Evolutionary conservation across 2,888 invertebrate genomes (phyloP).

Genomic region (Dinocampus coccinellae): DNA sequence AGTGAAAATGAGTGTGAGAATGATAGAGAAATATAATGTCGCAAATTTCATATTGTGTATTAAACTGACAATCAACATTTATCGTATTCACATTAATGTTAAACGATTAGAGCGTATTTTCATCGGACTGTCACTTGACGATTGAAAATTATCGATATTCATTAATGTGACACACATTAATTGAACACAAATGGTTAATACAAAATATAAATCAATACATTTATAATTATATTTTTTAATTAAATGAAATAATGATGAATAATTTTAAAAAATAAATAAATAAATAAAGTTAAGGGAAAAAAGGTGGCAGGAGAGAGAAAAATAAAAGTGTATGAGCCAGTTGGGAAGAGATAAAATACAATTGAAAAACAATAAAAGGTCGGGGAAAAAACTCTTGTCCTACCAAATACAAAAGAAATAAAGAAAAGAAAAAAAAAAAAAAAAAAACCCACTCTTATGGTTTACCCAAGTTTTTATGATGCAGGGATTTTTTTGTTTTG

Average conservation of each 20-base stretch:
- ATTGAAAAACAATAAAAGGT: background rate
- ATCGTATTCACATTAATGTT: slow-evolving; percentile 25
- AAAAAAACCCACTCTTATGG: background rate
- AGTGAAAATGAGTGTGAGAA: background rate
- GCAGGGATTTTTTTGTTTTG: background rate
- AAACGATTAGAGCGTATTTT: slow-evolving; percentile 19
- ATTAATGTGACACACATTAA: slow-evolving; percentile 9
- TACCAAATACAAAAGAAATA: background rate
- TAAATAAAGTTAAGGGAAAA: background rate
- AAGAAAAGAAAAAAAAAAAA: background rate
- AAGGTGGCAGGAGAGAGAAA: background rate
- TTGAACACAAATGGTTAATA: background rate
- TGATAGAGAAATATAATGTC: background rate
- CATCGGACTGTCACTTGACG: slow-evolving; percentile 15
- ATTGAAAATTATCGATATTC: slow-evolving; percentile 28
- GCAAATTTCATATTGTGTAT: slow-evolving; percentile 33
- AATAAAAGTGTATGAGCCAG: too few relatives aligned
- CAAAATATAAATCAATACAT: background rate
- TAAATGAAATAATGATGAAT: too few relatives aligned
- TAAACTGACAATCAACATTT: background rate
- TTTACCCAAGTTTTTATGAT: background rate
- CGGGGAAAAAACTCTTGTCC: background rate
- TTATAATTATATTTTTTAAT: background rate
- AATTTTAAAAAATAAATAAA: too few relatives aligned
- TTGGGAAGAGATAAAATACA: too few relatives aligned